Evolutionary conservation across 2,113 vertebrate species (phyloP).

Genomic region (Oryzias curvinotus): DNA sequence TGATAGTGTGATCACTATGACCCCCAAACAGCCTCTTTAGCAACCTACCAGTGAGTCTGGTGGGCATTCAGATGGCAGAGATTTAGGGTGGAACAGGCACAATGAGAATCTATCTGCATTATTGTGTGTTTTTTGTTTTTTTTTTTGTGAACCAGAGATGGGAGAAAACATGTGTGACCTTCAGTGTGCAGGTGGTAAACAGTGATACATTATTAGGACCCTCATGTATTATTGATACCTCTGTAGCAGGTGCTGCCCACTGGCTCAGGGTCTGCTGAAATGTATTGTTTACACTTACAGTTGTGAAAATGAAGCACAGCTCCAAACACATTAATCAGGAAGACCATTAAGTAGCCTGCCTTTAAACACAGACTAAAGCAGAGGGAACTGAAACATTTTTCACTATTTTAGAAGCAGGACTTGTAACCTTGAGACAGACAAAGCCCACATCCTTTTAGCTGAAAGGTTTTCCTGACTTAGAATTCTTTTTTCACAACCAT

Average conservation of each 20-base stretch:
- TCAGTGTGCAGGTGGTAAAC: conserved; percentile 39
- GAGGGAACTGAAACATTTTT: rapidly evolving
- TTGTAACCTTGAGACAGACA: too few relatives aligned
- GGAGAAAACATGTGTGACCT: conserved; percentile 34
- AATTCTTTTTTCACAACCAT: too few relatives aligned
- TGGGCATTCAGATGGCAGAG: conserved; percentile 28
- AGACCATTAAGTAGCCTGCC: not conserved
- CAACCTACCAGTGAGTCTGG: conserved; percentile 15
- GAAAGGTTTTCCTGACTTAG: too few relatives aligned
- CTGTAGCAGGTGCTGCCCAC: conserved; percentile 41
- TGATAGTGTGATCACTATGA: conserved; percentile 72
- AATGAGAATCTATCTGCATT: conserved; percentile 57
- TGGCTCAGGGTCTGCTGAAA: conserved; percentile 34
- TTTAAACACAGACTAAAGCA: not conserved
- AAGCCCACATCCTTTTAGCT: too few relatives aligned
- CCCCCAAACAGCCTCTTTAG: conserved; percentile 45
- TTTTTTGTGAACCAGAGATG: not conserved
- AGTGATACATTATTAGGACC: conserved; percentile 51
- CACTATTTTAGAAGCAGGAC: too few relatives aligned
- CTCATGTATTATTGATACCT: conserved; percentile 61
- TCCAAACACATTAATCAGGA: conserved; percentile 12
- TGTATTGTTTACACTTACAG: conserved; percentile 27
- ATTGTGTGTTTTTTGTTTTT: conserved; percentile 7
- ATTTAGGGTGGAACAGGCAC: conserved; percentile 50
- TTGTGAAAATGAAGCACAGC: conserved; percentile 1